Conservation (phyloP, 2,113 vertebrate genomes). For the Isurus oxyrinchus region DNA sequence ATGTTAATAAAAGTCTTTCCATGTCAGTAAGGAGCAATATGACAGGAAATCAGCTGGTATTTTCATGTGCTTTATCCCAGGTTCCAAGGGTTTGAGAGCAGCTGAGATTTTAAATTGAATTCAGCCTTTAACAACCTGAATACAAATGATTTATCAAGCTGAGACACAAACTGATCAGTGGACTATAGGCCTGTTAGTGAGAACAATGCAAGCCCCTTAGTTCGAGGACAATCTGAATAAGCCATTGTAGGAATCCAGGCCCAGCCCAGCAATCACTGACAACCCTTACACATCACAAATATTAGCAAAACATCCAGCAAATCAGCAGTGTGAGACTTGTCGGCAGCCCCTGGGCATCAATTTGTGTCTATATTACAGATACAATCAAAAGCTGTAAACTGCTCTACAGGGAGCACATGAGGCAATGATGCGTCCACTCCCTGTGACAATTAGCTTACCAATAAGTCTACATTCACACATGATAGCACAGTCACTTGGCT, state of each 20-base stretch:
- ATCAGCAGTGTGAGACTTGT: neutral
- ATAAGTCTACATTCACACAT: neutral
- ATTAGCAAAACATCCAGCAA: neutral
- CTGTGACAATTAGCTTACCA: neutral
- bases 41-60: neutral
- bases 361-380: neutral
- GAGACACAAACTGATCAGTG: neutral
- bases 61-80: neutral
- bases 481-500: neutral
- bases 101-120: neutral
- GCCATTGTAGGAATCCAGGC: neutral
- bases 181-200: neutral
- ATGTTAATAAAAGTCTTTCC: neutral
- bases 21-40: neutral
- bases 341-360: neutral
- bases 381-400: neutral
- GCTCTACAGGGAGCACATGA: neutral
- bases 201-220: neutral
- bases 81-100: neutral
- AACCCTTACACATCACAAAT: neutral
- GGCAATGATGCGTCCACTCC: neutral
- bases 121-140: neutral
- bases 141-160: neutral
- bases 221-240: neutral
- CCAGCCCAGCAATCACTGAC: neutral